Conservation (phyloP, 2,888 invertebrate genomes). For the Exephanes ischioxanthus region DNA sequence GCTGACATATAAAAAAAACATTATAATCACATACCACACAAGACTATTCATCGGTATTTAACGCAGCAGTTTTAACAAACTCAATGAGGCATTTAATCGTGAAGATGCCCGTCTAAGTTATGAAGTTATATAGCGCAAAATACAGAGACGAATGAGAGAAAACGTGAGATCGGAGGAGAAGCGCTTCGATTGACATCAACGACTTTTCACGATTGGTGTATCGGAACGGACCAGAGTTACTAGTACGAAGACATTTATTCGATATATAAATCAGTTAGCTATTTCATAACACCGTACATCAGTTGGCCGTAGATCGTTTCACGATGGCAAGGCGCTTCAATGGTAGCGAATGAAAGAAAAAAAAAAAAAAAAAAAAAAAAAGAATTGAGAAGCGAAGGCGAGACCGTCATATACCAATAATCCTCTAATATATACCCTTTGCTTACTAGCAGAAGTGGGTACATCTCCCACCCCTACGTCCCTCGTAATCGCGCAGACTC, state of each 20-base stretch:
- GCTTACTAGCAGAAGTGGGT: not conserved
- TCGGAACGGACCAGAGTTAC: not conserved
- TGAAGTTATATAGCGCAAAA: no score
- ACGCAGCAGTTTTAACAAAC: no score
- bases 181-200: slow-evolving; percentile 21
- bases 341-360: not conserved
- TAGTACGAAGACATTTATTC: slow-evolving; percentile 20
- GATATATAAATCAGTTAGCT: slow-evolving; percentile 61
- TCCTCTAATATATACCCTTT: slow-evolving; percentile 37
- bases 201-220: slow-evolving; percentile 25
- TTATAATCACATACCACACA: no score
- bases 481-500: slow-evolving; percentile 19
- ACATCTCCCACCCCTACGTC: not conserved
- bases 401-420: slow-evolving; percentile 41
- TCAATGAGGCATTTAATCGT: no score
- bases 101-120: no score
- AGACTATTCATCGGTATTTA: no score
- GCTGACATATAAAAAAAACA: no score
- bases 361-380: not conserved
- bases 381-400: slow-evolving; percentile 18
- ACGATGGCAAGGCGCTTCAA: slow-evolving; percentile 23
- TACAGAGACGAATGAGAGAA: no score
- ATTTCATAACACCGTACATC: slow-evolving; percentile 59
- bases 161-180: no score
- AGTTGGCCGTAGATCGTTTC: slow-evolving; percentile 47